Evolutionary conservation across 2,888 invertebrate species (phyloP), one percentile per base, ranked within the genome.

Genomic region (Meliscaeva auricollis): DNA sequence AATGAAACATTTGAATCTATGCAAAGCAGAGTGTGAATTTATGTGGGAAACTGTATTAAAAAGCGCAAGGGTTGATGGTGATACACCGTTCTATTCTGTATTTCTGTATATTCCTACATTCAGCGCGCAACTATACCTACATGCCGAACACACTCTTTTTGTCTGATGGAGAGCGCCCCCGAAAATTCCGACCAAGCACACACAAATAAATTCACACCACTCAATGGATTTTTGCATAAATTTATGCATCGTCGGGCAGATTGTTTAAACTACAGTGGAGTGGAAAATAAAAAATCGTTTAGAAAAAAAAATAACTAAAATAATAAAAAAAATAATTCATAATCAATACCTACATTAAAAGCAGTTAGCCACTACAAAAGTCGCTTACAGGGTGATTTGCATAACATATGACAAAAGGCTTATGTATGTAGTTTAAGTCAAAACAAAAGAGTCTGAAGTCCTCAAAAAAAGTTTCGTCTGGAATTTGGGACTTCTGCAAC

Each of bases 21-120:
- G 88, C 22, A 20, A 35, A 22, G 50, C 54, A 9, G 89, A 92
- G 92, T 92, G 91, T 92, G 91, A 91, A 92, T 91, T 91, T 92
- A 91, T 92, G 91, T 91, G 91, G 90, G 91, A 91, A 91, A 91
- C 76, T 85, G 76, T 73, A 85, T 85, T 85, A 80, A 85, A 75
- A 76, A 79, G 66, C 70, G 54, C 70, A 85, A 76, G 85, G 80
- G 80, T 85, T 80, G 79, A 20, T 60, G 15, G 2, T 56, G 50
- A 58, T 68, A 32, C 48, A 41, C 48, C 20, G 13, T 4, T 11
- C 38, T 9, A 11, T 9, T 38, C 11, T 38, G 38, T 41, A n/a
- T n/a, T n/a, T n/a, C n/a, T n/a, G n/a, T n/a, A n/a, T n/a, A n/a
- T n/a, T n/a, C n/a, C n/a, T n/a, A n/a, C n/a, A n/a, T n/a, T n/a